Evolutionary conservation across 2,888 invertebrate species (phyloP).

Genomic region (Nowickia ferox): DNA sequence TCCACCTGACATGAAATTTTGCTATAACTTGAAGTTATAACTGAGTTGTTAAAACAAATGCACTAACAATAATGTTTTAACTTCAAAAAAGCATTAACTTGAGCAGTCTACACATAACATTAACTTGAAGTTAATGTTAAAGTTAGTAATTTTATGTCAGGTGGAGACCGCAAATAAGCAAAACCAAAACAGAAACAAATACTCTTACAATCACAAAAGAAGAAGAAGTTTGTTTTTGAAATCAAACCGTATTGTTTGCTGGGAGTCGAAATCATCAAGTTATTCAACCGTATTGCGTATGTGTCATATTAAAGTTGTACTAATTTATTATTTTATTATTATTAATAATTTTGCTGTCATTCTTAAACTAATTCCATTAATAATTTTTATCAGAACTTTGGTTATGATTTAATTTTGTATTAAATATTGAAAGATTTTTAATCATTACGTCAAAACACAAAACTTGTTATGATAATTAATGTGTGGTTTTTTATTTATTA

Average conservation of each 20-base stretch:
- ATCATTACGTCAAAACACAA: slow-evolving; percentile 5
- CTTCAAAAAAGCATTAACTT: no score
- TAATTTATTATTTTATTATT: not conserved
- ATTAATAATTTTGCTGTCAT: not conserved
- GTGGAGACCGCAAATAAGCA: no score
- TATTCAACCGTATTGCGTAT: not conserved
- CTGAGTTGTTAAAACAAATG: no score
- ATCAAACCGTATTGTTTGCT: not conserved
- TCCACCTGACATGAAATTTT: no score
- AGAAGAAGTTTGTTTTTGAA: not conserved
- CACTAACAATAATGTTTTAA: no score
- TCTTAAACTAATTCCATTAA: not conserved
- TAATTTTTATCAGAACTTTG: not conserved
- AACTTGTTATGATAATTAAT: slow-evolving; percentile 37
- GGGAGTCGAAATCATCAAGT: not conserved
- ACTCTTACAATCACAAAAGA: no score
- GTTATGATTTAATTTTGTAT: not conserved
- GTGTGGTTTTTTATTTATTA: slow-evolving; percentile 1
- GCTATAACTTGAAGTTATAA: no score
- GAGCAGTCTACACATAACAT: no score
- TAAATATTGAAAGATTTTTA: not conserved
- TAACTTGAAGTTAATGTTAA: no score
- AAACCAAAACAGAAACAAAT: no score
- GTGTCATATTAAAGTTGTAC: not conserved
- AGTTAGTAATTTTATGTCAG: no score